A percentile compares a stretch with the other conserved stretches of the same genome.
Evolutionary conservation across 2,888 invertebrate genomes (phyloP).

Genomic region (Amphipyra berbera): DNA sequence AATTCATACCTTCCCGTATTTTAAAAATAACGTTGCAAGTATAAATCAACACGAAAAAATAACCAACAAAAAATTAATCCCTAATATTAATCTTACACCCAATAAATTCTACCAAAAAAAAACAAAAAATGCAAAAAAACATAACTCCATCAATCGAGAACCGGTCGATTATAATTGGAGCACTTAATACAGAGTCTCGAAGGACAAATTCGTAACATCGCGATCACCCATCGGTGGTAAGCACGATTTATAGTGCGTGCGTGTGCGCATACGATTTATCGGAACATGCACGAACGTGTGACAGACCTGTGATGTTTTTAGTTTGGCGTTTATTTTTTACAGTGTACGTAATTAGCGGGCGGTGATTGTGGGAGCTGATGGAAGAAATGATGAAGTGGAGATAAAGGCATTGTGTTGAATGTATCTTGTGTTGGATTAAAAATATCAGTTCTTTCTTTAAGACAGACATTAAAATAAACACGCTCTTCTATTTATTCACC

Average conservation of each 20-base stretch:
- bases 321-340: conserved; percentile 42
- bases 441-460: too few relatives aligned
- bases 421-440: not conserved
- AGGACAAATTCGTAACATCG: conserved; percentile 72
- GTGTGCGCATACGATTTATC: conserved; percentile 66
- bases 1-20: too few relatives aligned
- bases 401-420: conserved; percentile 1
- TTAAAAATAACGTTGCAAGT: too few relatives aligned
- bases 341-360: conserved; percentile 53
- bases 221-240: conserved; percentile 66
- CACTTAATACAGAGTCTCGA: conserved; percentile 59
- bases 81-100: not conserved
- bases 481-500: too few relatives aligned
- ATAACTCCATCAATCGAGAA: conserved; percentile 38
- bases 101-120: conserved; percentile 5
- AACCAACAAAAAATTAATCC: too few relatives aligned
- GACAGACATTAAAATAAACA: too few relatives aligned
- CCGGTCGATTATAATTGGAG: conserved; percentile 65
- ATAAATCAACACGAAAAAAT: too few relatives aligned
- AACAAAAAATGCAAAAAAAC: not conserved
- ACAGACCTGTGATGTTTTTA: conserved; percentile 56
- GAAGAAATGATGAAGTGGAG: conserved; percentile 7
- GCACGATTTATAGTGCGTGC: conserved; percentile 68
- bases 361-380: conserved; percentile 26
- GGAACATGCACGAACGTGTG: conserved; percentile 55